Conservation (phyloP, 2,797 vertebrate genomes). For the Silurus lanzhouensis region DNA sequence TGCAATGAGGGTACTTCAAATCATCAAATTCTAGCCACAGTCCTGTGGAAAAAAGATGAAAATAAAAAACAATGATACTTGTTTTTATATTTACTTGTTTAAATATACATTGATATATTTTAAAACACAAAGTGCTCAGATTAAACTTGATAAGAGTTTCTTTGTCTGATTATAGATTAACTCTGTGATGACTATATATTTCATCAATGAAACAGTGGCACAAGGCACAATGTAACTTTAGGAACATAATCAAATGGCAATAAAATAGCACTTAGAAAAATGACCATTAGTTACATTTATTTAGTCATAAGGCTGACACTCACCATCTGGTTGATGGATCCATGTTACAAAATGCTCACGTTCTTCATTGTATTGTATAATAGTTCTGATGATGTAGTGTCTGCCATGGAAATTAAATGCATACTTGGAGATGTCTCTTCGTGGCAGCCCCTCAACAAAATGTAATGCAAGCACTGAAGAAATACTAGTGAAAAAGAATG, state of each 20-base stretch:
- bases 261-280: neutral
- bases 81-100: no score
- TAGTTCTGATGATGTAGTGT: slow-evolving; percentile 74
- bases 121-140: neutral
- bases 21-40: slow-evolving; percentile 91
- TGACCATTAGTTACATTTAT: neutral
- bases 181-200: neutral
- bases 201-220: neutral
- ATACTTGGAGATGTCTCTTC: slow-evolving; percentile 75
- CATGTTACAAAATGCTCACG: slow-evolving; percentile 88
- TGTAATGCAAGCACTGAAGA: slow-evolving; percentile 84
- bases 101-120: neutral
- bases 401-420: slow-evolving; percentile 78
- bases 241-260: neutral
- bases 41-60: slow-evolving; percentile 67
- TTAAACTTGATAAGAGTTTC: neutral
- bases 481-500: slow-evolving; percentile 66
- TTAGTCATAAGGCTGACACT: slow-evolving; percentile 53
- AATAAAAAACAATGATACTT: no score
- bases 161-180: neutral
- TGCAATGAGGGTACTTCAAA: slow-evolving; percentile 78
- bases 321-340: slow-evolving; percentile 80
- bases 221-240: no score
- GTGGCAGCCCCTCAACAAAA: slow-evolving; percentile 88
- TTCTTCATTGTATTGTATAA: slow-evolving; percentile 82